A percentile compares a stretch with the other conserved stretches of the same genome.
Evolutionary conservation across 2,797 vertebrate genomes (phyloP).

Genomic region (Pseudocheirus occidentalis): DNA sequence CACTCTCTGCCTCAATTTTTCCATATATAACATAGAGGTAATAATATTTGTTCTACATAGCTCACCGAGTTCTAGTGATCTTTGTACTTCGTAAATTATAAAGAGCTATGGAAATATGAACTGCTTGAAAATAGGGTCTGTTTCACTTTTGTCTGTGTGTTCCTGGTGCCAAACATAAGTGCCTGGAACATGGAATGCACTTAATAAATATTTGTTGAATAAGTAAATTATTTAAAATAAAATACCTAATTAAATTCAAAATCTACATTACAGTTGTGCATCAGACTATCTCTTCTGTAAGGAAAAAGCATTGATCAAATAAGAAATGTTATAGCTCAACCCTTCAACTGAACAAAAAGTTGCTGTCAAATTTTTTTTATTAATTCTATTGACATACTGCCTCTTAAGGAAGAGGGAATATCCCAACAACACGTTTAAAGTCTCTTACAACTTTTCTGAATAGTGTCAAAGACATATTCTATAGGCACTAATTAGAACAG

Average conservation of each 20-base stretch:
- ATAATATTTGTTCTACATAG: not conserved
- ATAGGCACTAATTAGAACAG: not conserved
- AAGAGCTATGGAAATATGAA: not conserved
- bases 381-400: constrained; percentile 40
- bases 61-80: not conserved
- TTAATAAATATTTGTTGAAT: not conserved
- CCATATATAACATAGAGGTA: not conserved
- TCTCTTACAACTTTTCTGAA: not conserved
- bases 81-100: not conserved
- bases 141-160: not conserved
- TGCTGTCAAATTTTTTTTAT: constrained; percentile 64
- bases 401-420: not conserved
- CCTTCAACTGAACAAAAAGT: constrained; percentile 73
- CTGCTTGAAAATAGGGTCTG: not conserved
- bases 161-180: not conserved
- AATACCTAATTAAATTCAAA: constrained; percentile 68
- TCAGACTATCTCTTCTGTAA: constrained; percentile 57
- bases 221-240: not conserved
- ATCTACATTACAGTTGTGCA: constrained; percentile 50
- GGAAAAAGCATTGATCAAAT: constrained; percentile 62
- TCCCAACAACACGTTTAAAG: not conserved
- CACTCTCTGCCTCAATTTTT: not conserved
- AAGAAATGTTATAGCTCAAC: constrained; percentile 63
- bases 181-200: not conserved
- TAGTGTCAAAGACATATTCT: not conserved